Conservation (phyloP, 2,113 vertebrate genomes). For the Centropristis striata region DNA sequence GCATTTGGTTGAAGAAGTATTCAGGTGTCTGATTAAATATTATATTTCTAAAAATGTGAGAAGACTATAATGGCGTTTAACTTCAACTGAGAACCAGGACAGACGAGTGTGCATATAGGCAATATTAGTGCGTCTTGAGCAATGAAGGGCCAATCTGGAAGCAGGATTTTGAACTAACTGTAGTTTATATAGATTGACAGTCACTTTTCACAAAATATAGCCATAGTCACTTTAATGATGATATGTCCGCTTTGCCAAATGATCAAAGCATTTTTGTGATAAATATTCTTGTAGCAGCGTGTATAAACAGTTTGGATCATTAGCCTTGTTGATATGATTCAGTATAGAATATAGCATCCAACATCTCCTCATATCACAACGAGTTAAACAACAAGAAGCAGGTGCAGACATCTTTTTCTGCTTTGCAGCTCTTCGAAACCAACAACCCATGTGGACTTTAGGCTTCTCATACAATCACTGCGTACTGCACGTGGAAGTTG, state of each 20-base stretch:
- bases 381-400: conserved; percentile 27
- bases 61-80: no score
- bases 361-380: conserved; percentile 29
- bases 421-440: conserved; percentile 34
- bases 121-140: no score
- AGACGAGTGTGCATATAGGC: no score
- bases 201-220: not conserved
- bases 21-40: no score
- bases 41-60: no score
- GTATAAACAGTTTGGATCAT: not conserved
- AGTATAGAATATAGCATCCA: not conserved
- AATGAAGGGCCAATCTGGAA: no score
- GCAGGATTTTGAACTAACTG: no score
- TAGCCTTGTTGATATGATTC: conserved; percentile 1
- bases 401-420: conserved; percentile 52
- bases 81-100: no score
- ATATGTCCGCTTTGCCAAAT: not conserved
- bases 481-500: conserved; percentile 36
- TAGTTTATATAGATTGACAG: no score
- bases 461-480: conserved; percentile 2
- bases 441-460: not conserved
- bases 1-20: no score
- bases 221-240: not conserved
- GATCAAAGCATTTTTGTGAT: not conserved
- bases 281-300: not conserved